Base-by-base conservation (phyloP, 2,113 vertebrate genomes). In the Mastomys coucha region DNA sequence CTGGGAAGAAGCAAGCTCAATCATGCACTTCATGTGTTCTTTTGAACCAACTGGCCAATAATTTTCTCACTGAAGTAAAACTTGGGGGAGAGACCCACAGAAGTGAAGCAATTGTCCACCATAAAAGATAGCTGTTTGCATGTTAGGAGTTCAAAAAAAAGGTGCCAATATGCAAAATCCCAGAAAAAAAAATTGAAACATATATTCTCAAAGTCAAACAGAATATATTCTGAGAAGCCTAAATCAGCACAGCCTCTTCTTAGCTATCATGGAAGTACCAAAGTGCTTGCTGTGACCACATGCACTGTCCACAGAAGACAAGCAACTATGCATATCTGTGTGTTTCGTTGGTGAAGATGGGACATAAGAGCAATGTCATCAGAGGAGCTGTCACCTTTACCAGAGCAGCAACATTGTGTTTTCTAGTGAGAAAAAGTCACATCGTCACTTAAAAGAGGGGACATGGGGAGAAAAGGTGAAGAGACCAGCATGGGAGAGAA, bases 21-120 rank as follows among this genome's bases (percentile, higher is more conserved):
- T 91, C 94, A 93, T 81, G 84, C 67, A 94, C 92, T 90, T 94
- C 88, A 85, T 95, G 73, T 91, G 88, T 85, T 98, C 75, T 84
- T 95, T 89, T 97, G 76, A 95, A 93, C 56, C 75, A 96, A 84
- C 0, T 53, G 89, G 17, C 73, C 91, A 89, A 77, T 96, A 91
- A 94, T 95, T 97, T 97, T 89, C 53, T 85, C 45, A 82, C 31
- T 65, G 63, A 95, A 92, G 89, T 96, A 96, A 97, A 97, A 93
- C 88, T 58, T 91, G 72, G 91, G 36, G 9, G 17, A 90, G 39
- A 39, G 77, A 65, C 24, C 39, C 22, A n/a, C 17, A 75, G 67
- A 88, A 67, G 65, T 67, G 14, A 82, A 91, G 31, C 76, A 76
- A 91, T 69, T 88, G 19, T 39, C 75, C 72, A 77, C 63, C 60